Conservation (phyloP, 2,797 vertebrate genomes). For the Podarcis lilfordi region DNA sequence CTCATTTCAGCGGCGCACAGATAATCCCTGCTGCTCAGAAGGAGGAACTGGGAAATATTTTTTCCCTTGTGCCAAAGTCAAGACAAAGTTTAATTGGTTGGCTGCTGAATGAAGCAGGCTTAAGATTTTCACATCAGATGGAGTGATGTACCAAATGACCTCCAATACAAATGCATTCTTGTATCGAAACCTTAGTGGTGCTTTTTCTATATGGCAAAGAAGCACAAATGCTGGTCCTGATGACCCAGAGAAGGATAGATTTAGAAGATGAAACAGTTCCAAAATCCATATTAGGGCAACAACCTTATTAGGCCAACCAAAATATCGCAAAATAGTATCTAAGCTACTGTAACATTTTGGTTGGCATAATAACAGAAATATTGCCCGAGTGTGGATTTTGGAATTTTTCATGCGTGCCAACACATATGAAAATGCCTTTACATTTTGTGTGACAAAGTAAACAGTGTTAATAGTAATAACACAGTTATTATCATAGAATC, state of each 20-base stretch:
- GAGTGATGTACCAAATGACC: neutral
- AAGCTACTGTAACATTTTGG: too few relatives aligned
- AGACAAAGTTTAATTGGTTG: neutral
- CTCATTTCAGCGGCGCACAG: neutral
- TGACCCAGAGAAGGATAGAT: neutral
- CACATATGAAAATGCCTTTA: too few relatives aligned
- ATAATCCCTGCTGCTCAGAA: neutral
- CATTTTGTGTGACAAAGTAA: too few relatives aligned
- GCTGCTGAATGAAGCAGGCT: neutral
- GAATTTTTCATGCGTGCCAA: too few relatives aligned
- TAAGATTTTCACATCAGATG: neutral
- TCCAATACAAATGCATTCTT: neutral
- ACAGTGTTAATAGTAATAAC: too few relatives aligned
- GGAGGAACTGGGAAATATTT: neutral
- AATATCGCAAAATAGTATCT: too few relatives aligned
- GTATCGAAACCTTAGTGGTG: neutral
- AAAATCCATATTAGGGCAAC: too few relatives aligned
- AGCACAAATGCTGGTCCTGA: neutral
- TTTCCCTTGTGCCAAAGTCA: neutral
- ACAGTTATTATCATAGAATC: too few relatives aligned
- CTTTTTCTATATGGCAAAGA: neutral
- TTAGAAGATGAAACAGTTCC: neutral
- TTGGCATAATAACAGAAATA: too few relatives aligned
- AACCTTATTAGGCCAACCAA: too few relatives aligned
- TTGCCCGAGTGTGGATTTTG: too few relatives aligned